A percentile compares a stretch with the other conserved stretches of the same genome.
These are phyloP conservation scores for Thalassophryne amazonica DNA, from an alignment of 2,797 vertebrate genomes.

Conservation along the genomic window DNA sequence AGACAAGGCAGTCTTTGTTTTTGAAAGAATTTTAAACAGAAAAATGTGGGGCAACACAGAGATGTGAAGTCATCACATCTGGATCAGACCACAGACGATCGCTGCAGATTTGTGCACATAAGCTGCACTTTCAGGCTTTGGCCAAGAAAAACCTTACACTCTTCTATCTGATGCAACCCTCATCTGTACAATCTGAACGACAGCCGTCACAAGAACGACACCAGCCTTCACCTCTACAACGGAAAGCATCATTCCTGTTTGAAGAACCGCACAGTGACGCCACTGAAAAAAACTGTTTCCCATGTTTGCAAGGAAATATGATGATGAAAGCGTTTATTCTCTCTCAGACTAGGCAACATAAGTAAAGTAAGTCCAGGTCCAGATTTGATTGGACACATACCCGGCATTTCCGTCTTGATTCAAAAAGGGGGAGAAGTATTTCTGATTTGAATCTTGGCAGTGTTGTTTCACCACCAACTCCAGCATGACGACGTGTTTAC, in stretches of 20 bases:
- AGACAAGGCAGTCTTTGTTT: slow-evolving; percentile 15
- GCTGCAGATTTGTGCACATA: slow-evolving; percentile 26
- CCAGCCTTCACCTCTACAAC: slow-evolving; percentile 21
- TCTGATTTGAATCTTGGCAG: slow-evolving; percentile 4
- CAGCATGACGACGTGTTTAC: slow-evolving; percentile 25
- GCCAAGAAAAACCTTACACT: slow-evolving; percentile 38
- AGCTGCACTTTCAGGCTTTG: slow-evolving; percentile 34
- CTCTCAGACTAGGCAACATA: slow-evolving; percentile 16
- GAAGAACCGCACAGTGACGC: slow-evolving; percentile 22
- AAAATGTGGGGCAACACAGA: neutral
- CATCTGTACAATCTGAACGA: slow-evolving; percentile 6
- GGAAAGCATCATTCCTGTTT: slow-evolving; percentile 8
- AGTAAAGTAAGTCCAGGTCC: slow-evolving; percentile 17
- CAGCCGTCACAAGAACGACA: slow-evolving; percentile 5
- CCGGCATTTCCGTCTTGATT: slow-evolving; percentile 1
- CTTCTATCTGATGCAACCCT: slow-evolving; percentile 7
- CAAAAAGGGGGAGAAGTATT: neutral
- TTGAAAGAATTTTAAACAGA: slow-evolving; percentile 4
- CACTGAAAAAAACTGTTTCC: slow-evolving; percentile 12
- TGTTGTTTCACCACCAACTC: slow-evolving; percentile 19
- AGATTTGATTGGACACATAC: slow-evolving; percentile 26
- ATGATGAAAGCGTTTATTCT: slow-evolving; percentile 15
- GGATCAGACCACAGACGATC: neutral
- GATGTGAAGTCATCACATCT: slow-evolving; percentile 35
- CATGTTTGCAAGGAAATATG: slow-evolving; percentile 6